These are phyloP conservation scores for Pantherophis vulpinus DNA, from an alignment of 2,797 vertebrate genomes.

Conservation along the genomic window DNA sequence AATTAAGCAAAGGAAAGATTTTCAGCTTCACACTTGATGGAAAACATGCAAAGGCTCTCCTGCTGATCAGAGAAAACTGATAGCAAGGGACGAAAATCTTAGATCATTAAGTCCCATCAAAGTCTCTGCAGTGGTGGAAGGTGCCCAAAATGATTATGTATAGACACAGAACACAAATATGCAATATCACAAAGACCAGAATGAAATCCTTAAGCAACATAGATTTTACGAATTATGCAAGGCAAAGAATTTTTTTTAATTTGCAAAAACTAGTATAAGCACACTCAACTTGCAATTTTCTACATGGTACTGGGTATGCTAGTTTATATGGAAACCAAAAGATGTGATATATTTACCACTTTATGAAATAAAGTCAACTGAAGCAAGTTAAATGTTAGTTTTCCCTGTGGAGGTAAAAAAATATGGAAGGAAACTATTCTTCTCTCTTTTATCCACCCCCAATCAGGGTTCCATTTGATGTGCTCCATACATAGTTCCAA, in stretches of 20 bases:
- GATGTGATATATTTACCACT: conserved; percentile 31
- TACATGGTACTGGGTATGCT: conserved; percentile 17
- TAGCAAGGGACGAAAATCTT: not conserved
- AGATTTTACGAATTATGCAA: not conserved
- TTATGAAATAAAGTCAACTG: conserved; percentile 19
- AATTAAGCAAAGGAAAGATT: not conserved
- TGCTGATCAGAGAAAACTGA: not conserved
- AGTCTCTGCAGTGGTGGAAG: not conserved
- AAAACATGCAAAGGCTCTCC: not conserved
- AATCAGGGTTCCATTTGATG: not conserved
- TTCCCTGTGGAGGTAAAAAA: not conserved
- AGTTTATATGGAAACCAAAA: conserved; percentile 5
- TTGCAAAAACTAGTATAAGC: conserved; percentile 46
- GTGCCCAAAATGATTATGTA: not conserved
- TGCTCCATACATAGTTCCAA: not conserved
- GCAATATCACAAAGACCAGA: not conserved
- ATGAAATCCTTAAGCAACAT: not conserved
- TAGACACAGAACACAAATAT: not conserved
- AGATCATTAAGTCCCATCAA: not conserved
- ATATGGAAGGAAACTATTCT: not conserved
- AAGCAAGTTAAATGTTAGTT: conserved; percentile 4
- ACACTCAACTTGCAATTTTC: conserved; percentile 41
- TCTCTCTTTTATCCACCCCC: not conserved
- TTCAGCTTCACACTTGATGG: not conserved
- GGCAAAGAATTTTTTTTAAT: conserved; percentile 39